Evolutionary conservation across 2,797 vertebrate genomes (phyloP), one percentile per base, ranked within the genome.

Genomic region (Rhabdophis nuchalis): DNA sequence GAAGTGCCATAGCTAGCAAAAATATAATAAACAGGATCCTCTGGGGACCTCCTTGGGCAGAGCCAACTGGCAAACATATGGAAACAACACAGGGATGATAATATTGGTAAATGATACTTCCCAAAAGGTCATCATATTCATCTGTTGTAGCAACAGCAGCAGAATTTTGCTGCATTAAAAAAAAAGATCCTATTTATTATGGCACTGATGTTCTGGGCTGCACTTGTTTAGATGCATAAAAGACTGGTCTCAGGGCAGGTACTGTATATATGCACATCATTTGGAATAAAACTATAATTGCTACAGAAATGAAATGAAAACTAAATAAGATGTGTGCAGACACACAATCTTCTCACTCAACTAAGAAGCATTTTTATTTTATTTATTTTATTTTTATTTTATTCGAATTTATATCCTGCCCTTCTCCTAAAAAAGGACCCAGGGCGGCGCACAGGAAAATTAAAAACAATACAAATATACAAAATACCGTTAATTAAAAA

Each of bases 21-120:
- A 86, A 56, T 68, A 91, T 92, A 77, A 64, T 56, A 89, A 92
- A 68, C 46, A 91, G 85, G 86, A 91, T 93, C 90, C 94, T 91
- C 91, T 11, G 92, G 94, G 87, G 89, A 91, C 3, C 88, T 64
- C 12, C 1, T n/a, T 6, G 2, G 6, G 85, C 68, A 82, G 52
- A 68, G 92, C 89, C 92, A 92, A 90, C 90, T 3, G 41, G 92
- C 56, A 11, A 94, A 92, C 96, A 96, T 94, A 96, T 96, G 97
- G 96, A 94, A 91, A 91, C 52, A 88, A 23, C 58, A 54, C 10
- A 86, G 5, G 86, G 87, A 13, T 2, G 85, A 58, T n/a, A 91
- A 58, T 61, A 1, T 4, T 18, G 2, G 11, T 58, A 88, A 92
- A 85, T 32, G 57, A 57, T 60, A 36, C 32, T 56, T 56, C n/a